phyloP scores from a whole-genome alignment of 2,888 invertebrate genomes.

The Zeuzera pyrina region DNA sequence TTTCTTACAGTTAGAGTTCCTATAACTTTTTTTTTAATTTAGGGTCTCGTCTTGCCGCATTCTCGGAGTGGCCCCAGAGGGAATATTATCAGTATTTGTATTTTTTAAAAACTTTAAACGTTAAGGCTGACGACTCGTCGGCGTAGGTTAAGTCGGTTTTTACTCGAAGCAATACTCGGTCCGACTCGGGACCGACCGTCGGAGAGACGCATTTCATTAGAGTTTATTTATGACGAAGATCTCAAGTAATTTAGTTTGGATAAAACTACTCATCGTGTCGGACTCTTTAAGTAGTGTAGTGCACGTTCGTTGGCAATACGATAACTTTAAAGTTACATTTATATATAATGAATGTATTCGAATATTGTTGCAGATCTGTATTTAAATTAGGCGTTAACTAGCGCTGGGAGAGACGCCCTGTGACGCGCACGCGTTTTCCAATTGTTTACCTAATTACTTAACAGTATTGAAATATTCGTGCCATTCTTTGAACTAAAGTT shows the following conservation, averaged over 20 bases:
- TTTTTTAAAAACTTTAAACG: too few species aligned
- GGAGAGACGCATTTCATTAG: constrained; percentile 62
- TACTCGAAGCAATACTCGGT: constrained; percentile 38
- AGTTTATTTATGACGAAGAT: constrained; percentile 52
- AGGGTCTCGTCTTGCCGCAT: constrained; percentile 36
- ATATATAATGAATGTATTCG: constrained; percentile 25
- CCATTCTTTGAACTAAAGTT: constrained; percentile 26
- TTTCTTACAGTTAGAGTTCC: constrained; percentile 40
- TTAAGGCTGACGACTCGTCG: constrained; percentile 37
- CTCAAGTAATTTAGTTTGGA: constrained; percentile 64
- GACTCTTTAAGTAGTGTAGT: constrained; percentile 43
- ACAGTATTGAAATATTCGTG: constrained; percentile 33
- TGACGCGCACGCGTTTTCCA: constrained; percentile 15
- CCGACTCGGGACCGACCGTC: constrained; percentile 36
- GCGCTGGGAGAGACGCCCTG: constrained; percentile 18
- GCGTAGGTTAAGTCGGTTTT: constrained; percentile 35
- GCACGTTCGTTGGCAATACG: constrained; percentile 61
- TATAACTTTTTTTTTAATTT: constrained; percentile 23
- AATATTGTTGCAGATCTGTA: constrained; percentile 46
- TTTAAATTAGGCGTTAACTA: constrained; percentile 14
- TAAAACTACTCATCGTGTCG: constrained; percentile 20
- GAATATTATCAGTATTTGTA: constrained; percentile 40
- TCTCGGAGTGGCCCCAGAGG: constrained; percentile 29
- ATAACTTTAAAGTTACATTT: too few species aligned
- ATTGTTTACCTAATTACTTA: constrained; percentile 1